Conservation (phyloP, 2,797 vertebrate genomes). For the Perodicticus potto region DNA sequence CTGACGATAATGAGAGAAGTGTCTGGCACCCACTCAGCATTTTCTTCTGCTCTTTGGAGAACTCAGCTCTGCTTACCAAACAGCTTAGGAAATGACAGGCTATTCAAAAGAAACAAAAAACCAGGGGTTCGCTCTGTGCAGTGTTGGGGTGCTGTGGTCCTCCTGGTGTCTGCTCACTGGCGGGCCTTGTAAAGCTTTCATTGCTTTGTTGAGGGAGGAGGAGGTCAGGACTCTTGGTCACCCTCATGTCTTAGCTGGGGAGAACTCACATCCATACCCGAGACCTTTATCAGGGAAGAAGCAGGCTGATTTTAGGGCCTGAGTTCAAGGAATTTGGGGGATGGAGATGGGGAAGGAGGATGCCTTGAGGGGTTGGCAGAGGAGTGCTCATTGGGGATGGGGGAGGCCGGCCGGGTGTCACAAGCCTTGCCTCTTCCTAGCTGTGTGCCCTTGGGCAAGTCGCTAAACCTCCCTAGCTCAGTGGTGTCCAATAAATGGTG, state of each 20-base stretch:
- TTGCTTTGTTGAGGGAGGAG: neutral
- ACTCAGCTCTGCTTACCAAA: neutral
- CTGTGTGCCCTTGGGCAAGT: neutral
- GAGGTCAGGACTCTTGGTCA: neutral
- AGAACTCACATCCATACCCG: neutral
- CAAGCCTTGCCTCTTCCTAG: neutral
- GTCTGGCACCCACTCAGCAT: neutral
- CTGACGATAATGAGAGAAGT: neutral
- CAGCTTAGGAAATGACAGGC: neutral
- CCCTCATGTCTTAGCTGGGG: neutral
- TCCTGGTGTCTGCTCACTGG: neutral
- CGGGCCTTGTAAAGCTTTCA: neutral
- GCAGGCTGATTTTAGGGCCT: neutral
- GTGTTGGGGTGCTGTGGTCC: neutral
- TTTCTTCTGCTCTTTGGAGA: neutral
- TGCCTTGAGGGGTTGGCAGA: neutral
- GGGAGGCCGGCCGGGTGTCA: neutral
- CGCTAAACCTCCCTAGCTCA: neutral
- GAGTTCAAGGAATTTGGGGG: neutral
- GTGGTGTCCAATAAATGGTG: neutral
- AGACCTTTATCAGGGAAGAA: neutral
- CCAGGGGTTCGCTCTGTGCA: neutral
- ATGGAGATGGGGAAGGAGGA: neutral
- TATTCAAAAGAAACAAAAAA: neutral
- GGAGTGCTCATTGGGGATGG: neutral